A percentile compares a stretch with the other conserved stretches of the same genome.
These are phyloP conservation scores for Agapostemon virescens DNA, from an alignment of 2,888 invertebrate genomes.

Conservation along the genomic window DNA sequence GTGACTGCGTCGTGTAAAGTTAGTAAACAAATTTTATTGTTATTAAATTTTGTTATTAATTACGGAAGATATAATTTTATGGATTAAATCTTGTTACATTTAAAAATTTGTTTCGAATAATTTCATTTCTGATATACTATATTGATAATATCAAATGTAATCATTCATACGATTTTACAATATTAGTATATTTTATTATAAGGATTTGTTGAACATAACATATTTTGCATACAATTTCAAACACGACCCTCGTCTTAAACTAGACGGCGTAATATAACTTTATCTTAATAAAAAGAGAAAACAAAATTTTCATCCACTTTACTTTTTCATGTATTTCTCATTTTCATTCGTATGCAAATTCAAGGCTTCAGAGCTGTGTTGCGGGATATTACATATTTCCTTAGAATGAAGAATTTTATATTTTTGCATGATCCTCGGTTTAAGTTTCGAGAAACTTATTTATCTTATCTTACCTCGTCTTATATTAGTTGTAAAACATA, in stretches of 20 bases:
- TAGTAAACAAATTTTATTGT: not conserved
- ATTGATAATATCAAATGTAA: not conserved
- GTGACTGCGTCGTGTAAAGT: not conserved
- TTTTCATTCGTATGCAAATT: constrained; percentile 42
- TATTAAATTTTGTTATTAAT: not conserved
- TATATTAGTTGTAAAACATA: not conserved
- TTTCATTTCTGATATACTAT: not conserved
- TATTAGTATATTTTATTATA: not conserved
- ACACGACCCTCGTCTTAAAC: not conserved
- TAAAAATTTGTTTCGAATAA: not conserved
- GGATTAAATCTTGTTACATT: not conserved
- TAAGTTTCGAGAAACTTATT: not conserved
- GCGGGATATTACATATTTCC: not conserved
- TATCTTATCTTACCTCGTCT: not conserved
- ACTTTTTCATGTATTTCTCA: constrained; percentile 3
- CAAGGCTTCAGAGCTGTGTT: not conserved
- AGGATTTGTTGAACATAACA: not conserved
- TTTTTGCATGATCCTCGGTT: not conserved
- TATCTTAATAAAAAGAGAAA: not conserved
- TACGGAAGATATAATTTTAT: not conserved
- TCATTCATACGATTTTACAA: not conserved
- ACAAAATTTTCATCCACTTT: constrained; percentile 4
- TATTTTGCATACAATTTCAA: not conserved
- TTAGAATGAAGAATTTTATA: constrained; percentile 4
- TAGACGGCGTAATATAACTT: not conserved